Evolutionary conservation across 2,113 vertebrate species (phyloP).

Genomic region (Turdus rufiventris): DNA sequence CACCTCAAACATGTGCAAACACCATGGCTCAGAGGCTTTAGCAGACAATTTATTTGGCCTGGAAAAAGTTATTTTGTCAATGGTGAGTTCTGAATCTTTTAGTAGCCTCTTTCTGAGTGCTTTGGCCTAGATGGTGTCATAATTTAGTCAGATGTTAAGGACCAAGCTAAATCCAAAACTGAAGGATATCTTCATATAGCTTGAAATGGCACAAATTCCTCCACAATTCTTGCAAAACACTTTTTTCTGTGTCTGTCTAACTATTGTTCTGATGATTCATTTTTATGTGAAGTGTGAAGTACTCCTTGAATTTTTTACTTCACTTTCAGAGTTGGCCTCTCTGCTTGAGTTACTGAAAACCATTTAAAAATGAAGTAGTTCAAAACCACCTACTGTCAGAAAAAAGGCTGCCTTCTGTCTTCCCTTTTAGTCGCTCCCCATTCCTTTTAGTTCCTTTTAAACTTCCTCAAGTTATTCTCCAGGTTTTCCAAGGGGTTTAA

Average conservation of each 20-base stretch:
- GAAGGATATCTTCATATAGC: not conserved
- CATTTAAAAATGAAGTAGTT: slow-evolving; percentile 29
- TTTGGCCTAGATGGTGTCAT: not conserved
- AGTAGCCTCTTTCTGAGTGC: not conserved
- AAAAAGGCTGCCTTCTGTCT: not conserved
- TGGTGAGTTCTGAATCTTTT: not conserved
- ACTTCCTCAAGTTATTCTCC: not conserved
- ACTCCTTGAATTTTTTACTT: slow-evolving; percentile 32
- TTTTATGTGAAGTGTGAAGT: slow-evolving; percentile 10
- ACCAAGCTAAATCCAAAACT: not conserved
- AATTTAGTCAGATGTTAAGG: not conserved
- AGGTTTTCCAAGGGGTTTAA: not conserved
- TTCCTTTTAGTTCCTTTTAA: slow-evolving; percentile 19
- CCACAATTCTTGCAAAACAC: not conserved
- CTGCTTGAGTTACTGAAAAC: slow-evolving; percentile 22
- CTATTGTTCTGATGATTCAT: not conserved
- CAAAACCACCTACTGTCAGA: slow-evolving; percentile 23
- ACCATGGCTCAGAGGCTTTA: not conserved
- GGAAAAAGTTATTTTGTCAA: not conserved
- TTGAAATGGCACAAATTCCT: not conserved
- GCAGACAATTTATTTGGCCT: not conserved
- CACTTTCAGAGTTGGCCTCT: slow-evolving; percentile 10
- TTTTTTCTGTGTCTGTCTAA: not conserved
- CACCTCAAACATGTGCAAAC: not conserved
- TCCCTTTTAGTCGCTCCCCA: not conserved